Base-by-base conservation (phyloP, 2,888 invertebrate species). In the Shargacucullia verbasci region DNA sequence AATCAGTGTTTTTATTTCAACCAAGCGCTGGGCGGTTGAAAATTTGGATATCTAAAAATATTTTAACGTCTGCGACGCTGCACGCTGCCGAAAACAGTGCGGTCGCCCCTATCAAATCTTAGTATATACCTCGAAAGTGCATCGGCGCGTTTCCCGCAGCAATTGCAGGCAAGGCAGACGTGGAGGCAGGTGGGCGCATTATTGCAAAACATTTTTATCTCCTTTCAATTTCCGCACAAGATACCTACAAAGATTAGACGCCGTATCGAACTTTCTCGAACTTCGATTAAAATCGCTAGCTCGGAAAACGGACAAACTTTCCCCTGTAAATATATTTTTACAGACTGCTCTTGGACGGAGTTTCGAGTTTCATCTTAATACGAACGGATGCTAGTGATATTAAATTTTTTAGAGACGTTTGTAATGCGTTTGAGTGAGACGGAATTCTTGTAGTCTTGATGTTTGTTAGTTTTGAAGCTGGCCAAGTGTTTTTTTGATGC, bases 261-360 rank as follows among this genome's bases (percentile, higher is more conserved):
- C 38, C 53, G 73, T 67, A 75, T 76, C 60, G 71, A 68, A 73
- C 53, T 76, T 57, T 56, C 60, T 60, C 39, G 57, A 76, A 73
- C 54, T 75, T 73, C 77, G 77, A 76, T 75, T 75, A 73, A 75
- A 75, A 73, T 76, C 65, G 53, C 71, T 73, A 45, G 77, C 74
- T 68, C 27, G 65, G 71, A 71, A 65, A 47, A 70, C 64, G 61
- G 67, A 62, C 64, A 39, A 76, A 73, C 59, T 75, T 76, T 44
- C 25, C 47, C 44, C 35, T 61, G 69, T 70, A 75, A 65, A 75
- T 73, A 70, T 65, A 70, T 76, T 65, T 58, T 67, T 74, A 68
- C 52, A 37, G 52, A 52, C 39, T 50, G 40, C 52, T 48, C 14
- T 39, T 40, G 55, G 50, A 57, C 27, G 29, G 38, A 74, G 56